Conservation (phyloP, 2,797 vertebrate species). For the Myiotriccus ornatus region DNA sequence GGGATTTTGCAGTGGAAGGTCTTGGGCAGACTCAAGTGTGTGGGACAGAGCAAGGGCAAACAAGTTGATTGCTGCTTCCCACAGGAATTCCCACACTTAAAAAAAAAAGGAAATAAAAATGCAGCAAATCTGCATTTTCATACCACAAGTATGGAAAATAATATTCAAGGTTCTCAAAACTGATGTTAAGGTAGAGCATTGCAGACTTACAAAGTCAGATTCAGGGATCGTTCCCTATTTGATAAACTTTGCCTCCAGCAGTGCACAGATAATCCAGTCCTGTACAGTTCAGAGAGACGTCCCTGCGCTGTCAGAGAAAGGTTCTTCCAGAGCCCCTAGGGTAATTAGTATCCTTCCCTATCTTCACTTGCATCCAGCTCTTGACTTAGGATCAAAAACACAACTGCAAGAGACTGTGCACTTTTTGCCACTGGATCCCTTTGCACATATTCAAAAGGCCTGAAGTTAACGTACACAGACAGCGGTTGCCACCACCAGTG, state of each 20-base stretch:
- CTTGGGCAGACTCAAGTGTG: fast-evolving
- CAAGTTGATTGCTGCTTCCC: neutral
- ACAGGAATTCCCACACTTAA: neutral
- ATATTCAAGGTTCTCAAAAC: neutral
- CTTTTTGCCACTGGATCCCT: neutral
- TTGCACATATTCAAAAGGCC: neutral
- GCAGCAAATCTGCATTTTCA: neutral
- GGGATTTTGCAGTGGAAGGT: neutral
- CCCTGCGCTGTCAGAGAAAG: neutral
- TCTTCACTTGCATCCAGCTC: neutral
- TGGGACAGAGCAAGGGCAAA: neutral
- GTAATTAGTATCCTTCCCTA: neutral
- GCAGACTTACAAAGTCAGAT: neutral
- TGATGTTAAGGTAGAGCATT: neutral
- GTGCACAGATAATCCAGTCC: neutral
- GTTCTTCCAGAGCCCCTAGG: neutral
- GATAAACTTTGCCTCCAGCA: neutral
- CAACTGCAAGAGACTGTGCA: neutral
- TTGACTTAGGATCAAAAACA: neutral
- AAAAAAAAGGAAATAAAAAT: neutral
- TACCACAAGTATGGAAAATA: neutral
- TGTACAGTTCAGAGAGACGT: neutral
- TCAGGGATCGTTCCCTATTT: neutral
- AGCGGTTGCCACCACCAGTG: neutral
- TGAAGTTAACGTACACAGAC: neutral